Percentiles rank a stretch among this genome's conserved stretches.
Conservation (phyloP, 2,797 vertebrate species). For the Brotula barbata region DNA sequence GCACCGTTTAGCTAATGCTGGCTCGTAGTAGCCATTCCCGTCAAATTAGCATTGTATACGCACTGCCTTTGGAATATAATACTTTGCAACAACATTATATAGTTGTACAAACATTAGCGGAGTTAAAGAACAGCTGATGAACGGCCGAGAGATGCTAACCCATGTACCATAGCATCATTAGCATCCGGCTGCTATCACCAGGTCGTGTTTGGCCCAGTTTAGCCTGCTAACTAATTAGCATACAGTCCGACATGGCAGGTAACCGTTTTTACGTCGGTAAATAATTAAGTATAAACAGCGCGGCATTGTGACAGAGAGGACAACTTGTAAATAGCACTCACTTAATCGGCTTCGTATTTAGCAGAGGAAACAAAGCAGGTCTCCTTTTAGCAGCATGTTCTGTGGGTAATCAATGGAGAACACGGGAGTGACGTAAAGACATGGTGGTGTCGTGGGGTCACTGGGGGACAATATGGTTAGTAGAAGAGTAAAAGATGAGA, state of each 20-base stretch:
- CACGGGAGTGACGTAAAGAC: conserved; percentile 57
- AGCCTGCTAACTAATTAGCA: conserved; percentile 28
- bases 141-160: too few species aligned
- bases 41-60: background rate
- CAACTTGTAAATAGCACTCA: conserved; percentile 65
- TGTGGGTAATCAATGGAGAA: conserved; percentile 57
- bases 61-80: too few species aligned
- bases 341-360: conserved; percentile 66
- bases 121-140: too few species aligned
- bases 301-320: background rate
- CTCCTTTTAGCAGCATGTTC: conserved; percentile 58
- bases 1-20: conserved; percentile 8
- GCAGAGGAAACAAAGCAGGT: conserved; percentile 53
- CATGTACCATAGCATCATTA: conserved; percentile 11
- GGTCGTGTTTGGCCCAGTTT: conserved; percentile 29
- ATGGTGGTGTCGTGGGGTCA: conserved; percentile 66
- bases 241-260: background rate
- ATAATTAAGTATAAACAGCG: too few species aligned
- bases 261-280: background rate
- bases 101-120: too few species aligned
- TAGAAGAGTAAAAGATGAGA: too few species aligned
- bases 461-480: too few species aligned
- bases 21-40: conserved; percentile 22
- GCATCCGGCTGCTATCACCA: conserved; percentile 17
- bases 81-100: too few species aligned